phyloP scores from a whole-genome alignment of 2,888 invertebrate species.

The Cerastoderma edule region DNA sequence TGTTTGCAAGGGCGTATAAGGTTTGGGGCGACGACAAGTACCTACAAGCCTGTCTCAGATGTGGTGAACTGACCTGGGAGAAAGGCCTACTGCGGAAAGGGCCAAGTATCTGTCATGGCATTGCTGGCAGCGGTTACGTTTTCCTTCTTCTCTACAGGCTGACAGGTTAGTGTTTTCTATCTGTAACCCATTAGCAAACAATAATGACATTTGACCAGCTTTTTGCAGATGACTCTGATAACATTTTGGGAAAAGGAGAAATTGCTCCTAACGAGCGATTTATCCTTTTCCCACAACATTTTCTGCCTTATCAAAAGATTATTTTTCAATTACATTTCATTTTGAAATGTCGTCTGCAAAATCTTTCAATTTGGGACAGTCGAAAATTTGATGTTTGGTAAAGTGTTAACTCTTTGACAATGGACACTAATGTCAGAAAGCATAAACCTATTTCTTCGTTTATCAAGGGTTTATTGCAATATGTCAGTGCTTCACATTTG shows the following conservation, averaged over 20 bases:
- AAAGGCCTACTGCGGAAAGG: conserved; percentile 93
- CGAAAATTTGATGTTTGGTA: too few relatives aligned
- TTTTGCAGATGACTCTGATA: not conserved
- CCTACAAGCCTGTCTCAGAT: conserved; percentile 88
- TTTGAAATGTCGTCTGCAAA: too few relatives aligned
- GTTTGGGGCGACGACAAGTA: conserved; percentile 90
- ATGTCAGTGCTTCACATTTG: too few relatives aligned
- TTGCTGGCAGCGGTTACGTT: conserved; percentile 82
- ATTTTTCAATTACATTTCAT: too few relatives aligned
- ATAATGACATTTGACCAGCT: not conserved
- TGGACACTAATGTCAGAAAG: too few relatives aligned
- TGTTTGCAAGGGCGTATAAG: conserved; percentile 92
- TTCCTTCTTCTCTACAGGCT: conserved; percentile 88
- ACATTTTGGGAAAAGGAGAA: conserved; percentile 11
- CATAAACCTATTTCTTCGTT: too few relatives aligned
- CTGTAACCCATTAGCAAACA: not conserved
- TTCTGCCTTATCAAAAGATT: too few relatives aligned
- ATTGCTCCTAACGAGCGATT: too few relatives aligned
- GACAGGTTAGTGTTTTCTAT: conserved; percentile 83
- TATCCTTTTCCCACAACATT: not conserved
- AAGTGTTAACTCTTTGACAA: too few relatives aligned
- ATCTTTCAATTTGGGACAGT: too few relatives aligned
- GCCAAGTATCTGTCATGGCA: conserved; percentile 94
- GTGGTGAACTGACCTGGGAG: conserved; percentile 92
- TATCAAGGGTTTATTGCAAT: too few relatives aligned